Evolutionary conservation across 2,888 invertebrate genomes (phyloP), one percentile per base, ranked within the genome.

Genomic region (Agriopis aurantiaria): DNA sequence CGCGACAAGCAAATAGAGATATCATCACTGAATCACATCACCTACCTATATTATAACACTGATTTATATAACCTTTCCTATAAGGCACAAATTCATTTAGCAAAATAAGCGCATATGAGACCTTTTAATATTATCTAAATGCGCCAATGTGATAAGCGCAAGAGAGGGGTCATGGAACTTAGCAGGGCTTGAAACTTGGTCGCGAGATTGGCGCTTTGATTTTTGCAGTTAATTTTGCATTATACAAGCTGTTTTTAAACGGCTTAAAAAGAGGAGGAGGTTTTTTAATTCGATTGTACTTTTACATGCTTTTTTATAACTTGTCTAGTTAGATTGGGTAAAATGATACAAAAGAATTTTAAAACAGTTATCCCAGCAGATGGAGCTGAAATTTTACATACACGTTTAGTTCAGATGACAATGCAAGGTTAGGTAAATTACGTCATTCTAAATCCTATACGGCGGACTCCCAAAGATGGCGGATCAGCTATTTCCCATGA

Each of bases 111-210:
- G 76, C 59, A 82, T 77, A 80, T 89, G 83, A 73, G 83, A 73
- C 86, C 75, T 88, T 88, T 33, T 33, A 33, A 83, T 77, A 79
- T 71, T 78, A 74, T 74, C 78, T 64, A 81, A 78, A 79, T 74
- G 76, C 71, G 75, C 72, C 75, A 75, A 80, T 76, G 84, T 91
- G 92, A 92, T 92, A 92, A 92, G 91, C 91, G 88, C 88, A 86
- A 81, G 88, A 89, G 90, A 84, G 87, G 88, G 92, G 91, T 92
- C 92, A 91, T 85, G 79, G 91, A 92, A 91, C 92, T 90, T 87
- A 87, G 86, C 83, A 87, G 87, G 87, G 82, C 86, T 86, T 80
- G 81, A 62, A 80, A 77, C 80, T 74, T 76, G 67, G 68, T 74
- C 76, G 82, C 75, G 78, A 74, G 81, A 80, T 72, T 77, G 74